Conservation (phyloP, 1,140 invertebrate genomes). For the Elymnias hypermnestra region DNA sequence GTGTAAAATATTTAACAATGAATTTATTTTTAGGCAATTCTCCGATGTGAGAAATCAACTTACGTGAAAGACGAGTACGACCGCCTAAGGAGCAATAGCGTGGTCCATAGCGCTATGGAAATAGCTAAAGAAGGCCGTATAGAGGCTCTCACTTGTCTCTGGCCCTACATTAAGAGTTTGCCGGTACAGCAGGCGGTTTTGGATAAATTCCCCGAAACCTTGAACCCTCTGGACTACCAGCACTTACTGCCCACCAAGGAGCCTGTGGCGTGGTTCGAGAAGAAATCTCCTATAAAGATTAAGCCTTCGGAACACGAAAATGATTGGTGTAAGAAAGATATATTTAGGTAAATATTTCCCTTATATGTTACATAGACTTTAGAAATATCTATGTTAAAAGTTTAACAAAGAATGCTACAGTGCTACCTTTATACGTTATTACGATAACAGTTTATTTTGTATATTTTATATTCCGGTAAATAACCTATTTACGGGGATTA, state of each 20-base stretch:
- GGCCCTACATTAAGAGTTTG: slow-evolving; percentile 75
- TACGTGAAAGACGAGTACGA: slow-evolving; percentile 78
- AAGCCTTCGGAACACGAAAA: slow-evolving; percentile 73
- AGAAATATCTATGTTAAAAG: too few species aligned
- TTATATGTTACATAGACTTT: too few species aligned
- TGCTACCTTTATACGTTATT: too few species aligned
- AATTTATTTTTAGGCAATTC: slow-evolving; percentile 45
- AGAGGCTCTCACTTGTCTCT: slow-evolving; percentile 84
- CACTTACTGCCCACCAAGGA: slow-evolving; percentile 77
- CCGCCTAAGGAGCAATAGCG: slow-evolving; percentile 59
- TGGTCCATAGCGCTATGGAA: slow-evolving; percentile 66
- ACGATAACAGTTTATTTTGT: too few species aligned
- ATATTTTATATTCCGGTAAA: too few species aligned
- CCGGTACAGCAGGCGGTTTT: slow-evolving; percentile 84
- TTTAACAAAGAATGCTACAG: too few species aligned
- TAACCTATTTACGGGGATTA: too few species aligned
- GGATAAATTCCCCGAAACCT: slow-evolving; percentile 86
- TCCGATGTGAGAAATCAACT: slow-evolving; percentile 63
- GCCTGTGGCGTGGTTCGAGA: slow-evolving; percentile 61
- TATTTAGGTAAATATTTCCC: slow-evolving; percentile 68
- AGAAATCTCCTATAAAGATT: slow-evolving; percentile 67
- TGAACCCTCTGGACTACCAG: slow-evolving; percentile 82
- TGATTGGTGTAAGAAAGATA: slow-evolving; percentile 82
- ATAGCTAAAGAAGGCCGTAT: slow-evolving; percentile 82
- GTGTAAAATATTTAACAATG: too few species aligned